These are phyloP conservation scores for Pan troglodytes DNA, from an alignment of 2,113 vertebrate genomes.

Conservation along the genomic window NHGRI_mPanTro3-v2.1_pri NC_072398.2:39291501-39292000, in stretches of 20 bases:
- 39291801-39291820: background rate
- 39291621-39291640: background rate
- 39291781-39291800: background rate
- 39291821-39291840: background rate
- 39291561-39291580: background rate
- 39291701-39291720: background rate
- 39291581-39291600: background rate
- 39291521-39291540: background rate
- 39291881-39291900: background rate
- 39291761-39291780: background rate
- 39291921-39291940: background rate
- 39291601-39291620: background rate
- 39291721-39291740: background rate
- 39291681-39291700: background rate
- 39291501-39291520: background rate
- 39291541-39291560: background rate
- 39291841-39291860: background rate
- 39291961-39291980: background rate
- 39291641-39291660: background rate
- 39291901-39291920: background rate
- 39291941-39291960: background rate
- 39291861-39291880: background rate
- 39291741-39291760: background rate
- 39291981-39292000: background rate
- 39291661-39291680: background rate